Conservation (phyloP, 92 coral and sea anemone species). For the Siderastrea radians region DNA sequence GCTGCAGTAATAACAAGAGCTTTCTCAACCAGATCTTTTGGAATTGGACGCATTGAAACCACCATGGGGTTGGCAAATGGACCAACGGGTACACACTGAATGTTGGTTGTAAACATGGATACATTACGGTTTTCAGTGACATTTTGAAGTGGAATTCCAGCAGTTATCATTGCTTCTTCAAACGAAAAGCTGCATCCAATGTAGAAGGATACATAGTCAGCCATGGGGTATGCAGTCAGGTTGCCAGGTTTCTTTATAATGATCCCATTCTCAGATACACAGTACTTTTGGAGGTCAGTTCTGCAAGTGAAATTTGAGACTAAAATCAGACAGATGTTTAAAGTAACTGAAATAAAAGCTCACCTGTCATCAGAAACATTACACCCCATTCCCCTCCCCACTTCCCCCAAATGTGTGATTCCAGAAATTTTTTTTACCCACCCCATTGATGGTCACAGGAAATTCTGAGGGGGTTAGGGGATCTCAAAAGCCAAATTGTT, state of each 20-base stretch:
- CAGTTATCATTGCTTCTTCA: conserved; percentile 80
- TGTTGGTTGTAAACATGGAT: conserved; percentile 83
- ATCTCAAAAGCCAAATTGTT: too few species aligned
- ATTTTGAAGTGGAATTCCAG: conserved; percentile 74
- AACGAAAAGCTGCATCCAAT: conserved; percentile 96
- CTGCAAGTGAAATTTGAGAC: conserved; percentile 34
- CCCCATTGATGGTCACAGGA: too few species aligned
- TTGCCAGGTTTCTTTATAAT: conserved; percentile 29
- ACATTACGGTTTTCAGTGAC: conserved; percentile 68
- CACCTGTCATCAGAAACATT: too few species aligned
- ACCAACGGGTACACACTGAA: conserved; percentile 76
- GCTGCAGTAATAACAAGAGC: conserved; percentile 83
- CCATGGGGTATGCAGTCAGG: conserved; percentile 70
- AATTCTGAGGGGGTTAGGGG: too few species aligned
- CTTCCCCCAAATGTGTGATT: too few species aligned
- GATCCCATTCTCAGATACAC: conserved; percentile 63
- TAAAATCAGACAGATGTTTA: not conserved
- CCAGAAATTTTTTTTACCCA: too few species aligned
- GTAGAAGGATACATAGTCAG: conserved; percentile 89
- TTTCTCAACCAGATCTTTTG: conserved; percentile 70
- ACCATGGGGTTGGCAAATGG: conserved; percentile 83
- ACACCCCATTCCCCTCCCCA: too few species aligned
- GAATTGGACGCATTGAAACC: conserved; percentile 93
- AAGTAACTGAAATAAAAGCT: not conserved
- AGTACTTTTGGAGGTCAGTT: conserved; percentile 47